Conservation (phyloP, 2,888 invertebrate species). For the Polia nebulosa region DNA sequence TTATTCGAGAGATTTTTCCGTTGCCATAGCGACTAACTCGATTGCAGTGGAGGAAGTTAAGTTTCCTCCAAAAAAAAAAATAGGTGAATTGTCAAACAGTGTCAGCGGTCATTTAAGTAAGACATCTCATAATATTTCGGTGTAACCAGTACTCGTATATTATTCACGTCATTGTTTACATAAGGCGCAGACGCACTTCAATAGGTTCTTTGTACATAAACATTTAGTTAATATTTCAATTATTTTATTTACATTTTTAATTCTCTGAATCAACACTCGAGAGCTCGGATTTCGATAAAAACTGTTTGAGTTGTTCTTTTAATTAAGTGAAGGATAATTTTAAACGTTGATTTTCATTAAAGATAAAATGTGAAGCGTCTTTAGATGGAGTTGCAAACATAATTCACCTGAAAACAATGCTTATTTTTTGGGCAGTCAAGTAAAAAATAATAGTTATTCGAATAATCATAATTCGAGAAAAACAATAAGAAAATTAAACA, state of each 20-base stretch:
- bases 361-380: no score
- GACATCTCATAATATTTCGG: background rate
- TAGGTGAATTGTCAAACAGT: no score
- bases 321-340: background rate
- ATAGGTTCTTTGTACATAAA: conserved; percentile 55
- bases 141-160: conserved; percentile 2
- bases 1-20: no score
- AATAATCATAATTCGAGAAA: background rate
- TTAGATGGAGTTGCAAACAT: no score
- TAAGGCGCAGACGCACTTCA: conserved; percentile 43
- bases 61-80: no score
- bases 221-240: conserved; percentile 64
- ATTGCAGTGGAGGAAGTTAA: no score
- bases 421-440: background rate
- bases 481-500: background rate
- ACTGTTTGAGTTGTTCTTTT: conserved; percentile 23
- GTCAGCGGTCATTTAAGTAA: background rate
- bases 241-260: conserved; percentile 56
- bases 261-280: conserved; percentile 49
- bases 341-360: background rate
- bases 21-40: no score
- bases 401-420: background rate
- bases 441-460: background rate
- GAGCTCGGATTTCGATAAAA: conserved; percentile 11
- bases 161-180: conserved; percentile 62